Evolutionary conservation across 2,888 invertebrate species (phyloP), one percentile per base, ranked within the genome.

Genomic region (Agonopterix arenella): DNA sequence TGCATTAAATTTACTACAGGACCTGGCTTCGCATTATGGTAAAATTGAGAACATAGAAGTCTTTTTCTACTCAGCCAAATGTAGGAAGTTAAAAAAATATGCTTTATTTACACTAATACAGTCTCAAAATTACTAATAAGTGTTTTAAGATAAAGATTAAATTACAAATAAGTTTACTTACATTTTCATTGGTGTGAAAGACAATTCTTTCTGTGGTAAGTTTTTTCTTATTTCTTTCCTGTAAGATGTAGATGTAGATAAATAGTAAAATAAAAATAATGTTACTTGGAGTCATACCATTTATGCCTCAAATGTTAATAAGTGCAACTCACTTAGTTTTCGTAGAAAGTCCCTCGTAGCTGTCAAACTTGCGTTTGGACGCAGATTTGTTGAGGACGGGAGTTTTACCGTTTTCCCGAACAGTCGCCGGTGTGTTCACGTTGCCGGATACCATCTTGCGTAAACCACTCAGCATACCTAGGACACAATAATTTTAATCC

Each of bases 381-480:
- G 90, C 89, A 8, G 91, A 91, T 63, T 91, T 90, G 66, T 90
- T 92, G 44, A 92, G 69, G 36, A 91, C 88, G 0, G 94, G 93
- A 5, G 93, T 92, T 55, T 84, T 78, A 8, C 73, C 66, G 52
- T 75, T 73, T 49, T 89, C 86, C 1, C 79, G 76, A 1, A 82
- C 82, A 4, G 84, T 82, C 0, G 84, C 78, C 1, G 90, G 84
- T 40, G 91, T 91, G 57, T 91, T 91, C 0, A 91, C 84, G 51
- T 82, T 88, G 49, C 92, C 93, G 0, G 93, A 92, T 8, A 95
- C 95, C 80, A 95, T 95, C 80, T 94, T 95, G 64, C 92, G 93
- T 28, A 95, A 80, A 3, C 95, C 95, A 72, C 90, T 94, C 52
- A 95, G 90, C 90, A 95, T 93, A 68, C 95, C 95, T 94, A 63